Evolutionary conservation across 2,797 vertebrate genomes (phyloP).

Genomic region (Xenentodon cancila): DNA sequence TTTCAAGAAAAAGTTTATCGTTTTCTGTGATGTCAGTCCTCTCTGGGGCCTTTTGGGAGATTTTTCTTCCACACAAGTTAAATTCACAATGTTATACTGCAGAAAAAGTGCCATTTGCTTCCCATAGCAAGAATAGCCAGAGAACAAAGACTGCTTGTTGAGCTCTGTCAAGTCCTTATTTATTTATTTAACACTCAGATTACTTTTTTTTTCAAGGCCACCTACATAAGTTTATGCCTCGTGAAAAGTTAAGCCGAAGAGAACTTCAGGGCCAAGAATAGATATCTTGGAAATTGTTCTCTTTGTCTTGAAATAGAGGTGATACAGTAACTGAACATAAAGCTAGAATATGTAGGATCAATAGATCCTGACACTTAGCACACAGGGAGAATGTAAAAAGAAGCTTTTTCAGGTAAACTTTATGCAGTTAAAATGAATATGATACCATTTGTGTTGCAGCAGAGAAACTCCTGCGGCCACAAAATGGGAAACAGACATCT

Average conservation of each 20-base stretch:
- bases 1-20: not conserved
- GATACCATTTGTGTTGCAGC: conserved; percentile 67
- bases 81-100: conserved; percentile 12
- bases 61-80: conserved; percentile 9
- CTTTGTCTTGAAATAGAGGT: conserved; percentile 4
- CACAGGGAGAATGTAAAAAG: conserved; percentile 10
- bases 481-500: conserved; percentile 80
- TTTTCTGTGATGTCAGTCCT: not conserved
- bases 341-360: conserved; percentile 1
- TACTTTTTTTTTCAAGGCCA: conserved; percentile 25
- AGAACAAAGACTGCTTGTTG: conserved; percentile 17
- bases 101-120: not conserved
- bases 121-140: not conserved
- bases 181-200: conserved; percentile 28
- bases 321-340: conserved; percentile 1
- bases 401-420: conserved; percentile 14
- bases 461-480: conserved; percentile 78
- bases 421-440: conserved; percentile 8
- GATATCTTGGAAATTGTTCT: conserved; percentile 19
- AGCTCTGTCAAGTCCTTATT: conserved; percentile 27
- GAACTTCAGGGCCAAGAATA: conserved; percentile 18
- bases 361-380: not conserved
- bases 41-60: not conserved
- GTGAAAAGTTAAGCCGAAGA: conserved; percentile 4
- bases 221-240: conserved; percentile 17